These are phyloP conservation scores for Pentalonia nigronervosa DNA, from an alignment of 1,140 invertebrate genomes.

Conservation along the genomic window DNA sequence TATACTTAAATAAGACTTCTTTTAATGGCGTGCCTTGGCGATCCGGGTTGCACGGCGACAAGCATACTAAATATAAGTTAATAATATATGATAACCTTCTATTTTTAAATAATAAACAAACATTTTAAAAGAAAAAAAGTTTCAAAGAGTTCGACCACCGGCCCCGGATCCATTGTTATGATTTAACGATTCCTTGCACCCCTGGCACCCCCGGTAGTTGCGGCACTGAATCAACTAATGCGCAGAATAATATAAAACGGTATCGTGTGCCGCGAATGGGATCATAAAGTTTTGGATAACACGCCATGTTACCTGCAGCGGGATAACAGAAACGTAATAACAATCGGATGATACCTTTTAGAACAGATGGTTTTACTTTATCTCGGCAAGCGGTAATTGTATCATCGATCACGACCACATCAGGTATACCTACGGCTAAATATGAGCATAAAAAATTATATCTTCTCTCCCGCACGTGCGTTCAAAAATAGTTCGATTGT, in stretches of 20 bases:
- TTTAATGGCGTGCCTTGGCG: no score
- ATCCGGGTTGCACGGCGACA: no score
- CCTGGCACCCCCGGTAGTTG: no score
- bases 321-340: background rate
- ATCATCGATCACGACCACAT: background rate
- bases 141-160: no score
- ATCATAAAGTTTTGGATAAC: background rate
- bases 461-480: background rate
- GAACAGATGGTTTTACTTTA: background rate
- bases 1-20: no score
- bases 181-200: no score
- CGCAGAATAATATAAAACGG: background rate
- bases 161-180: no score
- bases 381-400: background rate
- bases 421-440: background rate
- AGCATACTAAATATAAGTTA: no score
- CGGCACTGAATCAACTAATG: background rate
- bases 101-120: no score
- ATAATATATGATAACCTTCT: no score
- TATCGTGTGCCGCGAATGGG: background rate
- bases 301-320: no score
- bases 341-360: background rate
- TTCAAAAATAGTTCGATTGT: background rate
- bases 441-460: background rate
- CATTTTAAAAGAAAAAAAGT: no score